These are phyloP conservation scores for Sebastes umbrosus DNA, from an alignment of 2,797 vertebrate species.

Conservation along the genomic window DNA sequence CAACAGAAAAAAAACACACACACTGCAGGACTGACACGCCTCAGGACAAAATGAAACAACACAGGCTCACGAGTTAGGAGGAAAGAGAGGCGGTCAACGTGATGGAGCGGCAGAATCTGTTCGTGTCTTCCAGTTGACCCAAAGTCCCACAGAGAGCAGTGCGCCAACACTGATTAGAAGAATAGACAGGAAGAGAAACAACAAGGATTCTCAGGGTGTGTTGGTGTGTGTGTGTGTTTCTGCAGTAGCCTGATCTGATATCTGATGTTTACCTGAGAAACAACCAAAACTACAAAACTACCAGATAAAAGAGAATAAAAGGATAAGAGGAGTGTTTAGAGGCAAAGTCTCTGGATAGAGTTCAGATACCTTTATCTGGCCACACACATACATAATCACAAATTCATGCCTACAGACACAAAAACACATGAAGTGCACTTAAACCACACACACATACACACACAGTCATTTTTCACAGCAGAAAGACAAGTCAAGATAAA, in stretches of 20 bases:
- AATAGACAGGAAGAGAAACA: conserved; percentile 45
- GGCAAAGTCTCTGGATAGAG: conserved; percentile 1
- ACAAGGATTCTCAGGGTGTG: conserved; percentile 25
- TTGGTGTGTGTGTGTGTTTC: conserved; percentile 24
- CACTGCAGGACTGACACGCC: background rate
- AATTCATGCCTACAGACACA: background rate
- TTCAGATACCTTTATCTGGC: conserved; percentile 33
- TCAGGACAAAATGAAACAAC: background rate
- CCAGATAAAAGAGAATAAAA: conserved; percentile 26
- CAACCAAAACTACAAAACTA: conserved; percentile 37
- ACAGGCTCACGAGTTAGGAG: background rate
- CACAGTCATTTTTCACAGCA: conserved; percentile 3
- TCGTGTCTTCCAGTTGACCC: conserved; percentile 52
- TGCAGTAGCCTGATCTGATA: conserved; percentile 19
- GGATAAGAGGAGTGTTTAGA: conserved; percentile 5
- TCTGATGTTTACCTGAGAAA: conserved; percentile 43
- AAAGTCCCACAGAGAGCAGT: conserved; percentile 47
- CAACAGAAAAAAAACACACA: conserved; percentile 11
- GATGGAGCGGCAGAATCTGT: conserved; percentile 14
- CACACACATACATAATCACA: background rate
- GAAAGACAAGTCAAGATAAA: conserved; percentile 16
- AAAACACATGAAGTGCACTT: background rate
- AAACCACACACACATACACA: background rate
- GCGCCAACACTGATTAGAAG: conserved; percentile 57
- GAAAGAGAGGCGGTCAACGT: conserved; percentile 22